Base-by-base conservation (phyloP, 2,797 vertebrate genomes). In the Chanos chanos region DNA sequence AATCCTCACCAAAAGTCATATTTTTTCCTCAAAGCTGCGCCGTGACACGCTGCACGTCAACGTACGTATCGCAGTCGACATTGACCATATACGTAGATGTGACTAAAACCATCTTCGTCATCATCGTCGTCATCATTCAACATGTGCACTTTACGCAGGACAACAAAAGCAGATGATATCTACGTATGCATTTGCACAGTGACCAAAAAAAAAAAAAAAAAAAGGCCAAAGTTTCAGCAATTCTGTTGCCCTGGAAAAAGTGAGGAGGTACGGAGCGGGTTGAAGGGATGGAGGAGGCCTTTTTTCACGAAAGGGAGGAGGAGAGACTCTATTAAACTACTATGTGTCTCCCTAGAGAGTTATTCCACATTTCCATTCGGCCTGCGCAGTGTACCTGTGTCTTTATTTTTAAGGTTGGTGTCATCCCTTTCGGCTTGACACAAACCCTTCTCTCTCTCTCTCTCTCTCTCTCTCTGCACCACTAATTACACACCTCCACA, bases 361-460 rank as follows among this genome's bases (percentile, higher is more conserved):
- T 74, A 60, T 54, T 66, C 79, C 70, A 78, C 76, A 57, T 68
- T 68, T 73, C 74, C 75, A 76, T 72, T 66, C 71, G 72, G 70
- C 71, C 66, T 63, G 58, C 62, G 45, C 36, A 19, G 50, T 48
- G 72, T 73, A 72, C 73, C 69, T 72, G 66, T 74, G 72, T 74
- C 68, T 61, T 74, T 74, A n/a, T n/a, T 61, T 64, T 67, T 50
- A 57, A 61, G 68, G 44, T 74, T 50, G 45, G 68, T 67, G 71
- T 67, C 56, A 64, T 74, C 68, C 61, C 55, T 61, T n/a, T 37
- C 7, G 28, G 22, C 43, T 51, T 19, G n/a, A 64, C 49, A 37
- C 33, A 31, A 61, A 50, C 57, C 24, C 57, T 59, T 66, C n/a
- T n/a, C n/a, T n/a, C n/a, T n/a, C n/a, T n/a, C n/a, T n/a, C n/a